These are phyloP conservation scores for Temnothorax longispinosus DNA, from an alignment of 1,140 invertebrate genomes.

Conservation along the genomic window DNA sequence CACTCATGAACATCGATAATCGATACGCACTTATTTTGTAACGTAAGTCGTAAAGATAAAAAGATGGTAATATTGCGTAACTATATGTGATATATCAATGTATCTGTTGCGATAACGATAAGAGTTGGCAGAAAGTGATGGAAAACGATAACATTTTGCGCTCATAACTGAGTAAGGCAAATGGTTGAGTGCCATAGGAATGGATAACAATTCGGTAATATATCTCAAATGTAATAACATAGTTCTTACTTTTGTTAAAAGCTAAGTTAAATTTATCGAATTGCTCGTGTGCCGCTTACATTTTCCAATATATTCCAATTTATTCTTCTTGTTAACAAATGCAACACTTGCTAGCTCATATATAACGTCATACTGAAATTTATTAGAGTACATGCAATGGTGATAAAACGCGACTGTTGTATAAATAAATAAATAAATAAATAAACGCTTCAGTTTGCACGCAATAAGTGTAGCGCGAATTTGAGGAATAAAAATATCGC, in stretches of 20 bases:
- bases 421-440: slow-evolving; percentile 50
- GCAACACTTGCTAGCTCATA: neutral
- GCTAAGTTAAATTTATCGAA: neutral
- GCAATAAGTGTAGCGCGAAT: neutral
- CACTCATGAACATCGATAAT: neutral
- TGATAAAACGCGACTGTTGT: slow-evolving; percentile 1
- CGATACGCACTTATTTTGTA: neutral
- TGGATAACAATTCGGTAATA: neutral
- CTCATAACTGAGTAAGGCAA: neutral
- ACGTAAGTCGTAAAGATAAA: slow-evolving; percentile 5
- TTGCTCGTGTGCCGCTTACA: neutral
- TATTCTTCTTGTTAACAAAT: slow-evolving; percentile 15
- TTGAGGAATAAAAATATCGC: slow-evolving; percentile 33
- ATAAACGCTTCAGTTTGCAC: slow-evolving; percentile 22
- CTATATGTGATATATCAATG: neutral
- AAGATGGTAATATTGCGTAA: neutral
- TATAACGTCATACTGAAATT: neutral
- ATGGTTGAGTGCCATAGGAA: neutral
- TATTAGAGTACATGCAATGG: slow-evolving; percentile 9
- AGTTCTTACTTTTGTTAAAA: neutral
- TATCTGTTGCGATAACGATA: neutral
- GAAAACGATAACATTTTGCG: neutral
- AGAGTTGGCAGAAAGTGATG: neutral
- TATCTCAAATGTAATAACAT: neutral
- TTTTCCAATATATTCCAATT: slow-evolving; percentile 7